Evolutionary conservation across 2,113 vertebrate species (phyloP).

Genomic region (Telmatochromis brichardi): DNA sequence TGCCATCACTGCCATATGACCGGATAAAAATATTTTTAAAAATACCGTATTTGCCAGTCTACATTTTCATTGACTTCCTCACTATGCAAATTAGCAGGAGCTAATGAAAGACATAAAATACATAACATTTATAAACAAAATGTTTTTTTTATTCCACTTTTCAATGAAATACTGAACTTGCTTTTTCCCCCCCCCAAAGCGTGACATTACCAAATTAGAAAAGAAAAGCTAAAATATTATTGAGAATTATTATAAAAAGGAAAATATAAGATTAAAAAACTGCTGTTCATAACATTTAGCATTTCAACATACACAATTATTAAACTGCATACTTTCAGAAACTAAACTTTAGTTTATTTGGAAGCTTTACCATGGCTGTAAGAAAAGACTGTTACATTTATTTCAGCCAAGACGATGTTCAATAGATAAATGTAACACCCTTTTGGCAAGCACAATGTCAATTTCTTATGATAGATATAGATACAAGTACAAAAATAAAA

Average conservation of each 20-base stretch:
- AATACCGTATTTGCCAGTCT: background rate
- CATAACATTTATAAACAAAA: background rate
- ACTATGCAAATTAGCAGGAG: background rate
- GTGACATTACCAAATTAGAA: background rate
- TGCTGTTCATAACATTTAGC: background rate
- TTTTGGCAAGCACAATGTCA: background rate
- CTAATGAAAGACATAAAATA: background rate
- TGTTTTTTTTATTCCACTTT: background rate
- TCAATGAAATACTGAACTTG: background rate
- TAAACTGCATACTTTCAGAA: background rate
- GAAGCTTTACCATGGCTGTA: background rate
- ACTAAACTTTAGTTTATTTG: background rate
- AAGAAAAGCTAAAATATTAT: background rate
- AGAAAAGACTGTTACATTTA: background rate
- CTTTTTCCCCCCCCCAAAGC: accelerated
- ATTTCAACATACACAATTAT: background rate
- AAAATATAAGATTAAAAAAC: background rate
- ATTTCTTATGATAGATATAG: background rate
- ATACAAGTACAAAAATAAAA: background rate
- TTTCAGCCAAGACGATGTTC: background rate
- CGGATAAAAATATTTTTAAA: background rate
- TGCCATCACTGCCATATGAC: background rate
- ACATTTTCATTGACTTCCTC: background rate
- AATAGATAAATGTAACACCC: background rate
- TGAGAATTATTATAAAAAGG: background rate